A percentile compares a stretch with the other conserved stretches of the same genome.
These are phyloP conservation scores for Danionella dracula DNA, from an alignment of 2,797 vertebrate species.

Conservation along the genomic window DNA sequence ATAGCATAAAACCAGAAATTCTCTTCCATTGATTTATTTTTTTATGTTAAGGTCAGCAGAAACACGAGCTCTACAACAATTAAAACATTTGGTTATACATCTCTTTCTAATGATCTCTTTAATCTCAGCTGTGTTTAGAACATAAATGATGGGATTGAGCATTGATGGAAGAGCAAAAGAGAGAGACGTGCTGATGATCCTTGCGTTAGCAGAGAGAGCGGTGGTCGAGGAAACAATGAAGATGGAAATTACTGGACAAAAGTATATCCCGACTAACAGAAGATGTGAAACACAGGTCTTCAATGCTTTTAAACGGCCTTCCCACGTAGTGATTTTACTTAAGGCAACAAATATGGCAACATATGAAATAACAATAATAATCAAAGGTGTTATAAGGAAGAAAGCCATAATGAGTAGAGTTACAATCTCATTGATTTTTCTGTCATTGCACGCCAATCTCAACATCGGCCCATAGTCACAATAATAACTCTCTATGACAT, in stretches of 20 bases:
- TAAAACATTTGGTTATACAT: not conserved
- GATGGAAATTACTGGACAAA: constrained; percentile 22
- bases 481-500: constrained; percentile 38
- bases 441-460: constrained; percentile 41
- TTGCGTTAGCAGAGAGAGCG: constrained; percentile 19
- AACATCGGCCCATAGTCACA: constrained; percentile 43
- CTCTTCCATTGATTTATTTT: too few species aligned
- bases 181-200: constrained; percentile 26
- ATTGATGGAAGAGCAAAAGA: constrained; percentile 31
- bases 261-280: constrained; percentile 37
- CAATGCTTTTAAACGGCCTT: constrained; percentile 38
- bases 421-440: constrained; percentile 2
- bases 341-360: constrained; percentile 31
- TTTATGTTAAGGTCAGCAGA: not conserved
- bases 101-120: constrained; percentile 2
- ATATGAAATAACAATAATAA: constrained; percentile 37
- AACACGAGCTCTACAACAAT: not conserved
- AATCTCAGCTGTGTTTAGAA: constrained; percentile 25
- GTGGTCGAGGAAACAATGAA: not conserved
- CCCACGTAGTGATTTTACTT: constrained; percentile 43
- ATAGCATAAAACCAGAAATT: too few species aligned
- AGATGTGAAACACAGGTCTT: constrained; percentile 45
- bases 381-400: constrained; percentile 20
- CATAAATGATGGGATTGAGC: constrained; percentile 32
- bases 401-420: not conserved